Percentiles rank a stretch among this genome's conserved stretches.
Evolutionary conservation across 2,797 vertebrate genomes (phyloP).

Genomic region (Pantherophis alleghaniensis): DNA sequence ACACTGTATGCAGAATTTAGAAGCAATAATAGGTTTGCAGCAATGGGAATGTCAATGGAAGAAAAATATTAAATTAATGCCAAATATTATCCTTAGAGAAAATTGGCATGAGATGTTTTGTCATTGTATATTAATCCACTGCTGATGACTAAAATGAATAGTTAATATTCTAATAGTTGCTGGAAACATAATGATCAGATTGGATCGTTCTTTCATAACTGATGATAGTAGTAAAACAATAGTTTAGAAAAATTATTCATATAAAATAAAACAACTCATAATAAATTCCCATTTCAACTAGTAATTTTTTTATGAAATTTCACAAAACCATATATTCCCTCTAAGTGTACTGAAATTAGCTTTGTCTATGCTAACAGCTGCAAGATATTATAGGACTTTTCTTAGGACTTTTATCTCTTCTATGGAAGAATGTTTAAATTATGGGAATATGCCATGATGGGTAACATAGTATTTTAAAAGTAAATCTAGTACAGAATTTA

Average conservation of each 20-base stretch:
- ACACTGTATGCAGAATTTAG: not conserved
- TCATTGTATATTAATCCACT: not conserved
- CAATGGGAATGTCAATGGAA: not conserved
- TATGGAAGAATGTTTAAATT: not conserved
- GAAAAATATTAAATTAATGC: not conserved
- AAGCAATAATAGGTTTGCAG: not conserved
- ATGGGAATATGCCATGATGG: not conserved
- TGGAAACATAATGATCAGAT: not conserved
- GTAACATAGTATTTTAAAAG: not conserved
- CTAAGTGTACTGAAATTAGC: not conserved
- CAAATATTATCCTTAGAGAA: not conserved
- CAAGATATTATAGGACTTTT: not conserved
- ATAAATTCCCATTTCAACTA: not conserved
- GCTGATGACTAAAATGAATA: not conserved
- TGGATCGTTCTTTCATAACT: not conserved
- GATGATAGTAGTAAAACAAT: not conserved
- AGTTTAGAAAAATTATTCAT: not conserved
- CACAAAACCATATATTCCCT: not conserved
- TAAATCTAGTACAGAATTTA: not conserved
- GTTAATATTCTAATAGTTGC: not conserved
- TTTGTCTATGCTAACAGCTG: not conserved
- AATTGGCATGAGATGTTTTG: not conserved
- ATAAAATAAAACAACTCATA: not conserved
- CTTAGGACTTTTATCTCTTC: not conserved
- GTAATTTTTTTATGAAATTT: not conserved